Percentiles rank a stretch among this genome's conserved stretches.
Evolutionary conservation across 2,888 invertebrate species (phyloP).

Genomic region (Trilocha varians): DNA sequence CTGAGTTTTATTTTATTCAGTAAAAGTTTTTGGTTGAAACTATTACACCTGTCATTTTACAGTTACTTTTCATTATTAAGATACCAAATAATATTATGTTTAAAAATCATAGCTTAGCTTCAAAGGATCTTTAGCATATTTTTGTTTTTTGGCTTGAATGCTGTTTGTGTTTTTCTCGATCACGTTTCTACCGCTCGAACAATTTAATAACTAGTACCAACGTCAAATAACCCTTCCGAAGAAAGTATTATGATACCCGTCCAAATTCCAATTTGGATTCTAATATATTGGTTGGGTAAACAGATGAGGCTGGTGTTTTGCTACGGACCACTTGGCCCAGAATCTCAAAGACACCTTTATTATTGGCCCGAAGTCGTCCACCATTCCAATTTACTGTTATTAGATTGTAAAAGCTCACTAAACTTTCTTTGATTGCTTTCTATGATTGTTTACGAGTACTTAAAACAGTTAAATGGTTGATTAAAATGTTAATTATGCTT

Average conservation of each 20-base stretch:
- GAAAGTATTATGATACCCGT: slow-evolving; percentile 1
- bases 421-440: neutral
- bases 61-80: too few species aligned
- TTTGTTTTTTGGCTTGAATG: too few species aligned
- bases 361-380: neutral
- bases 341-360: neutral
- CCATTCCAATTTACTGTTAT: neutral
- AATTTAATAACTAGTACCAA: neutral
- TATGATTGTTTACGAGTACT: neutral
- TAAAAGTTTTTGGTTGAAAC: too few species aligned
- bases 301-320: slow-evolving; percentile 12
- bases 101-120: too few species aligned
- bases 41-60: too few species aligned
- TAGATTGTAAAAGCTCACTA: neutral
- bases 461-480: neutral
- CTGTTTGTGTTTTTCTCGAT: too few species aligned
- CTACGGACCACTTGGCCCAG: neutral
- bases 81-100: too few species aligned
- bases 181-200: too few species aligned
- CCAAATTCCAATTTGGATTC: slow-evolving; percentile 10
- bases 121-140: too few species aligned
- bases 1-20: too few species aligned
- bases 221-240: neutral
- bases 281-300: slow-evolving; percentile 8
- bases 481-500: neutral